Conservation (phyloP, 2,797 vertebrate species). For the Paramormyrops hopkinsi region DNA sequence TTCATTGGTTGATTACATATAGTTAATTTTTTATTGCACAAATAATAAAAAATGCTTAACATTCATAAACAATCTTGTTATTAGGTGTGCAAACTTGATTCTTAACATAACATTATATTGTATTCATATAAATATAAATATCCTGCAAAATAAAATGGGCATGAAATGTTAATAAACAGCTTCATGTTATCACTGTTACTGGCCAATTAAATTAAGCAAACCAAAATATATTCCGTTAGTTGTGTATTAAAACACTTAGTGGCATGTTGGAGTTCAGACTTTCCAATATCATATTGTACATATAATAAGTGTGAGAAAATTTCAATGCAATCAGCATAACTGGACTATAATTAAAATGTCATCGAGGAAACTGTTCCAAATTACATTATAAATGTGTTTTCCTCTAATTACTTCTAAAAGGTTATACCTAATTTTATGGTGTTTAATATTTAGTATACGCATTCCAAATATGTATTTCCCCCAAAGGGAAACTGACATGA, state of each 20-base stretch:
- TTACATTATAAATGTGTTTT: background rate
- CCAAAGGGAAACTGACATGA: background rate
- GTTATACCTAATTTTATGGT: background rate
- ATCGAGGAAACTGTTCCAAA: background rate
- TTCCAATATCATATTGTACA: background rate
- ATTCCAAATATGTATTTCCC: background rate
- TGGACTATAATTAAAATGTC: background rate
- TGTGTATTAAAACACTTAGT: background rate
- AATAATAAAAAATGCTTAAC: background rate
- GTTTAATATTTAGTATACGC: background rate
- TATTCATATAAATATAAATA: background rate
- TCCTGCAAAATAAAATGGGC: background rate
- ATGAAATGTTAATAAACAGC: background rate
- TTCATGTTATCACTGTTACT: background rate
- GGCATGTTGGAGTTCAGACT: background rate
- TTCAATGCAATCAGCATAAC: background rate
- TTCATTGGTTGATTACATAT: background rate
- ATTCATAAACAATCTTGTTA: background rate
- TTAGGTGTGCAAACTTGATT: background rate
- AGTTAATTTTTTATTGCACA: background rate
- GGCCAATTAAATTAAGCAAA: background rate
- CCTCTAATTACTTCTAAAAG: background rate
- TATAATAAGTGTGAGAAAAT: background rate
- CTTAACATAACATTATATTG: background rate
- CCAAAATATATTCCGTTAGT: background rate